Percentiles rank a stretch among this genome's conserved stretches.
phyloP scores from a whole-genome alignment of 2,113 vertebrate species.

The Oryzias curvinotus region DNA sequence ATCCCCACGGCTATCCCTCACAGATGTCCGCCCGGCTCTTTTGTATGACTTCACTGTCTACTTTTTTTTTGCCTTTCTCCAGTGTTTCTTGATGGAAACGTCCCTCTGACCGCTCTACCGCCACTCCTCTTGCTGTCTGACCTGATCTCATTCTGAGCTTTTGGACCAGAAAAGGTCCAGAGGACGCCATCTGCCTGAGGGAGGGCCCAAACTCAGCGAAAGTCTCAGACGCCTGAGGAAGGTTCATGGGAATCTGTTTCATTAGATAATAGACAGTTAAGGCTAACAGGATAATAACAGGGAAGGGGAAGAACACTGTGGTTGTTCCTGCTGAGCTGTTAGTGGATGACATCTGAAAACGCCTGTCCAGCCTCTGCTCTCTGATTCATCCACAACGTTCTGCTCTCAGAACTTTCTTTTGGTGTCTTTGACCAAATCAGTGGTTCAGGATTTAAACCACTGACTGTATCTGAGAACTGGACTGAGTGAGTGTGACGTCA shows the following conservation, averaged over 20 bases:
- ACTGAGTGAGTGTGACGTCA: no score
- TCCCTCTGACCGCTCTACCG: conserved; percentile 13
- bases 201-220: conserved; percentile 3
- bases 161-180: conserved; percentile 17
- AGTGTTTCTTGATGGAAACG: no score
- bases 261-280: conserved; percentile 32
- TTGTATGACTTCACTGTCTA: conserved; percentile 77
- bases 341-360: conserved; percentile 23
- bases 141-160: conserved; percentile 35
- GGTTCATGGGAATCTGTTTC: conserved; percentile 38
- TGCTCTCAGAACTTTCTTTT: not conserved
- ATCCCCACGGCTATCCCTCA: conserved; percentile 78
- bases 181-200: not conserved
- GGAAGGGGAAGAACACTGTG: conserved; percentile 25
- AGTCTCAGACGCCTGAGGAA: not conserved
- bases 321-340: conserved; percentile 46
- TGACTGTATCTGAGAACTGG: no score
- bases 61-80: conserved; percentile 29
- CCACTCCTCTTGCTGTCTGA: conserved; percentile 11
- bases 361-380: conserved; percentile 5
- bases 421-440: not conserved
- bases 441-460: no score
- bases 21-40: conserved; percentile 78
- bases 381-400: conserved; percentile 24
- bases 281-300: conserved; percentile 53